Evolutionary conservation across 2,888 invertebrate species (phyloP), one percentile per base, ranked within the genome.

Genomic region (Danaus chrysippus): DNA sequence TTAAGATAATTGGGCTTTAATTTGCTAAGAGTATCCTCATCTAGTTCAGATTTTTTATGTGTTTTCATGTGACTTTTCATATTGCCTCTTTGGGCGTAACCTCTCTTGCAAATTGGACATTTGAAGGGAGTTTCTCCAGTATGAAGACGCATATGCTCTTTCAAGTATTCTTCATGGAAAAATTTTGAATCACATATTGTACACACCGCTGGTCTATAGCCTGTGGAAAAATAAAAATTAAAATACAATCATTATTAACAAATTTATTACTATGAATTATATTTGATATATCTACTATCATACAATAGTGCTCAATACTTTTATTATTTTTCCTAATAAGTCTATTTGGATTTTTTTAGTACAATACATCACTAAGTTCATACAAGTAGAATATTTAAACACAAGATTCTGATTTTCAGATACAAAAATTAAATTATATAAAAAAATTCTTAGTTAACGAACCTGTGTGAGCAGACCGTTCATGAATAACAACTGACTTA

Each of bases 391-490:
- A 34, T 5, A 23, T 23, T 23, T 23, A 5, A 23, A 23, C 23
- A 23, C 1, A 23, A 23, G 23, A 23, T 23, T 23, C 23, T 1
- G 23, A 34, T 0, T 3, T 34, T 34, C 23, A 34, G 2, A 34
- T 5, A 34, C 6, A 5, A 3, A 6, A 34, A 34, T 34, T 34
- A 34, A 34, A 5, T 1, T 8, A 34, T 8, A 34, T 5, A 34
- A 34, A 34, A 34, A 34, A 34, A 34, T 34, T 34, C 23, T 8
- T 3, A 34, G 23, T 34, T 34, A 34, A 34, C 23, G 8, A 34
- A 91, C 91, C 91, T 77, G 91, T 91, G 66, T 91, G 91, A n/a
- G 77, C 84, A 53, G 91, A 88, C 76, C 91, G 78, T 58, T 88
- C 86, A 74, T 91, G 91, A 15, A 91, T 80, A 55, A 79, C 62